phyloP scores from a whole-genome alignment of 2,888 invertebrate genomes.

The Polia nebulosa region DNA sequence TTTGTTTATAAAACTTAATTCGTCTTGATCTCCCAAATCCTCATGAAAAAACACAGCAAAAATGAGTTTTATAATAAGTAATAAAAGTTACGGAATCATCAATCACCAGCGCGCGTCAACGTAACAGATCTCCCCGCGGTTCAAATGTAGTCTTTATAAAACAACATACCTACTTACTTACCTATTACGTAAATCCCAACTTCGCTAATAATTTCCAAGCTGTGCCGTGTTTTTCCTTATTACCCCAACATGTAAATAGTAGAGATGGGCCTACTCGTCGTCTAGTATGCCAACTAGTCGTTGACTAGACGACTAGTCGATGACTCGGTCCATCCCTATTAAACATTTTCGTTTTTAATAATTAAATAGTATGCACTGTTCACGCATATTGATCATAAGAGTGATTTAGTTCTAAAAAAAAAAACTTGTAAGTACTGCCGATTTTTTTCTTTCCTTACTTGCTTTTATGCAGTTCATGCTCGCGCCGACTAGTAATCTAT shows the following conservation, averaged over 20 bases:
- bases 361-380: too few species aligned
- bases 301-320: neutral
- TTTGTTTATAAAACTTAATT: neutral
- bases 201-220: conserved; percentile 38
- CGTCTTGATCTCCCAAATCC: neutral
- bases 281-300: neutral
- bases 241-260: conserved; percentile 32
- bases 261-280: neutral
- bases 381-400: too few species aligned
- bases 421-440: too few species aligned
- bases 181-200: conserved; percentile 49
- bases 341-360: too few species aligned
- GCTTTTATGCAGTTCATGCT: too few species aligned
- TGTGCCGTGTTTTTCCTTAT: conserved; percentile 45
- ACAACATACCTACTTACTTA: conserved; percentile 32
- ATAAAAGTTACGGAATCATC: conserved; percentile 31
- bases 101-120: conserved; percentile 38
- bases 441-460: too few species aligned
- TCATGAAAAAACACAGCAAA: neutral
- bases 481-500: too few species aligned
- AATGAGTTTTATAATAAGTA: neutral
- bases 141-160: conserved; percentile 13
- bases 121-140: conserved; percentile 20
- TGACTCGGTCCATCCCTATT: too few species aligned
- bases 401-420: too few species aligned